phyloP scores from a whole-genome alignment of 2,888 invertebrate genomes.

The Erebia palarica region DNA sequence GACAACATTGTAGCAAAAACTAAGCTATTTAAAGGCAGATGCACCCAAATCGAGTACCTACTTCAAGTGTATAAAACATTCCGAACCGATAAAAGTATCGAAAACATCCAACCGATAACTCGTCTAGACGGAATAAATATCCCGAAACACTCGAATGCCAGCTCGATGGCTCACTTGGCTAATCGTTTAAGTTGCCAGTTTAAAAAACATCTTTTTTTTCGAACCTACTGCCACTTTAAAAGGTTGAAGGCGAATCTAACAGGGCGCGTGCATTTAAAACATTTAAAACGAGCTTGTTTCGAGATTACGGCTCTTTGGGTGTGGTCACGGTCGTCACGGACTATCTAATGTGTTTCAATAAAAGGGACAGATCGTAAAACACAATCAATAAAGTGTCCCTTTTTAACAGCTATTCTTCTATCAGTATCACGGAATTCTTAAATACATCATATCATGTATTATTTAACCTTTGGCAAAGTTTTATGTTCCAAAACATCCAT shows the following conservation, averaged over 20 bases:
- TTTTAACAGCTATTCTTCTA: conserved; percentile 5
- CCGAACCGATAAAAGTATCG: conserved; percentile 69
- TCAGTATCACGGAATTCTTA: neutral
- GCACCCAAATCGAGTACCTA: conserved; percentile 14
- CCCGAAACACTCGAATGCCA: conserved; percentile 75
- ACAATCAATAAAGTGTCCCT: conserved; percentile 15
- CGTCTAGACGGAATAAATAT: conserved; percentile 80
- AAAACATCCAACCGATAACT: conserved; percentile 68
- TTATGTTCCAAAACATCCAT: too few species aligned
- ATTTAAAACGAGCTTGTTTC: conserved; percentile 60
- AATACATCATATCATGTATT: neutral
- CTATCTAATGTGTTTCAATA: conserved; percentile 23
- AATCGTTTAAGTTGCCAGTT: conserved; percentile 67
- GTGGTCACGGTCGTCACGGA: conserved; percentile 44
- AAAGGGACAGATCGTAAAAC: conserved; percentile 25
- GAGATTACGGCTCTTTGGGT: conserved; percentile 59
- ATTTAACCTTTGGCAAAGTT: too few species aligned
- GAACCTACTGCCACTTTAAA: conserved; percentile 71
- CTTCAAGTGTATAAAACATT: conserved; percentile 72
- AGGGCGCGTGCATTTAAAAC: conserved; percentile 58
- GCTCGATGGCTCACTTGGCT: conserved; percentile 79
- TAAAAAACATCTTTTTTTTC: conserved; percentile 61
- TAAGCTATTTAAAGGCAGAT: conserved; percentile 9
- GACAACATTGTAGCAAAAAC: neutral
- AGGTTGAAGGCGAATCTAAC: conserved; percentile 73